Evolutionary conservation across 2,113 vertebrate species (phyloP), one percentile per base, ranked within the genome.

Genomic region (Rousettus leschenaultii): DNA sequence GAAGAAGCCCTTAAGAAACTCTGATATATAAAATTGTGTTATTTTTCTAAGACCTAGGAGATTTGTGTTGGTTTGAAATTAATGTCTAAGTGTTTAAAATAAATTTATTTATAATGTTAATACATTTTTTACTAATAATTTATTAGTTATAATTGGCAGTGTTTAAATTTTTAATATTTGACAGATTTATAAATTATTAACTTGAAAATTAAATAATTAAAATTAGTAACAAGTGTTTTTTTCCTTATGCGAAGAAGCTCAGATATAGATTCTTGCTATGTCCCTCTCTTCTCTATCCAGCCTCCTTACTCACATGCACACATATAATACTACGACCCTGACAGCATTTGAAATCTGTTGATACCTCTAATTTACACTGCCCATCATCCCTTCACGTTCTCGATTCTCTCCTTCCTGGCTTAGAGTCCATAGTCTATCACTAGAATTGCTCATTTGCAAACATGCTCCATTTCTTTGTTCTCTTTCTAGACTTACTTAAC

Each of bases 131-230:
- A 61, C 26, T 75, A 11, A 30, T 89, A 43, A 40, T 73, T 66
- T 74, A 48, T 90, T 86, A 68, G 57, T 28, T 93, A 38, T 28
- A 2, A 51, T 78, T 38, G 77, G 43, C 73, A 66, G 38, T 55
- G 11, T 68, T 96, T 83, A 74, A 26, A 51, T 55, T 86, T 80
- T 83, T 48, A 24, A 40, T 28, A 77, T 61, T 38, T 89, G 86
- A 38, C 33, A 65, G 45, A 66, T 43, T 51, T 80, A 5, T 45
- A 84, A 85, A 61, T 82, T 70, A 65, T 77, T 91, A 77, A 57
- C 70, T 59, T 78, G 7, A 86, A 91, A 92, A 75, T 59, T 78
- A 86, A 91, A 92, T 66, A 80, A 53, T 68, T 40, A 83, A 91
- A 70, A 57, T 89, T 28, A 66, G 7, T 63, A 61, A 24, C 22